A percentile compares a stretch with the other conserved stretches of the same genome.
Conservation (phyloP, 2,888 invertebrate genomes). For the Xylota sylvarum region DNA sequence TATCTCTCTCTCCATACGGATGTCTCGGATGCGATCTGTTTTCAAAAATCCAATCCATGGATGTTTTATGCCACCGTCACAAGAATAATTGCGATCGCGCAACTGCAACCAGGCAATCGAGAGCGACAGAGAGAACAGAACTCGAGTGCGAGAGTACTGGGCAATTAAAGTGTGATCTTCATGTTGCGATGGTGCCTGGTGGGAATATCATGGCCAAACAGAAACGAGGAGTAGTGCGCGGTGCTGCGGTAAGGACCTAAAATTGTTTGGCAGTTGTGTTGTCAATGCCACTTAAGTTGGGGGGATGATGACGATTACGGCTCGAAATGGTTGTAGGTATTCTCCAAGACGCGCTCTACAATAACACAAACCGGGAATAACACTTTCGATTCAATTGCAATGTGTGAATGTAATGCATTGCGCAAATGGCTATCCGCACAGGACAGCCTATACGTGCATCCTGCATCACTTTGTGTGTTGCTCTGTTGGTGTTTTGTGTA, state of each 20-base stretch:
- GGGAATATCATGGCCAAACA: constrained; percentile 41
- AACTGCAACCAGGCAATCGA: constrained; percentile 1
- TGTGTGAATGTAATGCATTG: constrained; percentile 70
- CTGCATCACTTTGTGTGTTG: constrained; percentile 33
- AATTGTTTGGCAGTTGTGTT: constrained; percentile 75
- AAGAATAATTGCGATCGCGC: constrained; percentile 71
- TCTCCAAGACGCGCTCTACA: constrained; percentile 23
- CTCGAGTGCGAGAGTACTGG: constrained; percentile 22
- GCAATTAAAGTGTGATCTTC: constrained; percentile 76
- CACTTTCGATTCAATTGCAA: constrained; percentile 74
- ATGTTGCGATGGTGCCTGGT: constrained; percentile 47
- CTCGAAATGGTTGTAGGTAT: constrained; percentile 51
- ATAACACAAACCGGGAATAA: constrained; percentile 45
- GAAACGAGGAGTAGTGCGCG: constrained; percentile 6
- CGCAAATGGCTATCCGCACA: constrained; percentile 55
- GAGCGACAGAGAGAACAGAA: background rate
- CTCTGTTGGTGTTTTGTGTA: constrained; percentile 72
- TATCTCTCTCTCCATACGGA: constrained; percentile 11
- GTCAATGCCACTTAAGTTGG: constrained; percentile 72
- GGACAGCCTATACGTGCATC: constrained; percentile 16
- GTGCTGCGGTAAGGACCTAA: constrained; percentile 25
- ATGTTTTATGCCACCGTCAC: constrained; percentile 76
- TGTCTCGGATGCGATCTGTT: constrained; percentile 61
- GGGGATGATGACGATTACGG: constrained; percentile 60
- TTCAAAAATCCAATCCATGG: constrained; percentile 74